phyloP scores from a whole-genome alignment of 2,888 invertebrate genomes.

The Nephrotoma appendiculata region DNA sequence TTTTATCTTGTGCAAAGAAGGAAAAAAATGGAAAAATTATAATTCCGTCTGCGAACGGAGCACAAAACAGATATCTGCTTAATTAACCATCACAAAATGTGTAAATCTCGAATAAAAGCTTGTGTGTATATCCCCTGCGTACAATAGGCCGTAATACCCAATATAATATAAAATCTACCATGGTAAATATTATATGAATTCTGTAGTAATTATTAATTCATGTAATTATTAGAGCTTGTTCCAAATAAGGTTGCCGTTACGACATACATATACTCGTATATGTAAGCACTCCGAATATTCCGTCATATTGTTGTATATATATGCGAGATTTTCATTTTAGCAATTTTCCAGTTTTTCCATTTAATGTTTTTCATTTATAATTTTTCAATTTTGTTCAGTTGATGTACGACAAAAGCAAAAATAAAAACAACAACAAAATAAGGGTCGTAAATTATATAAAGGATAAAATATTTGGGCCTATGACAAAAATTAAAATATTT shows the following conservation, averaged over 20 bases:
- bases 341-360: not conserved
- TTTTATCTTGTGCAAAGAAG: not conserved
- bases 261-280: not conserved
- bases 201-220: not conserved
- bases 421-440: not conserved
- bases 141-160: not conserved
- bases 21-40: not conserved
- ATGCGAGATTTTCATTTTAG: not conserved
- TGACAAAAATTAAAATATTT: not conserved
- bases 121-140: not conserved
- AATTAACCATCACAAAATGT: not conserved
- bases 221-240: not conserved
- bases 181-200: not conserved
- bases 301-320: not conserved
- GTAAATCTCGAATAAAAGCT: not conserved
- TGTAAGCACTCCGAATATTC: not conserved
- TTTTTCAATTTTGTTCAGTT: not conserved
- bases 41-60: not conserved
- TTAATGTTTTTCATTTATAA: not conserved
- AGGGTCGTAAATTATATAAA: not conserved
- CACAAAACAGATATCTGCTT: not conserved
- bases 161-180: not conserved
- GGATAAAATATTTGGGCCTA: not conserved
- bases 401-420: not conserved
- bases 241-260: not conserved